Base-by-base conservation (phyloP, 2,797 vertebrate genomes). In the Sebastes wilsoni region DNA sequence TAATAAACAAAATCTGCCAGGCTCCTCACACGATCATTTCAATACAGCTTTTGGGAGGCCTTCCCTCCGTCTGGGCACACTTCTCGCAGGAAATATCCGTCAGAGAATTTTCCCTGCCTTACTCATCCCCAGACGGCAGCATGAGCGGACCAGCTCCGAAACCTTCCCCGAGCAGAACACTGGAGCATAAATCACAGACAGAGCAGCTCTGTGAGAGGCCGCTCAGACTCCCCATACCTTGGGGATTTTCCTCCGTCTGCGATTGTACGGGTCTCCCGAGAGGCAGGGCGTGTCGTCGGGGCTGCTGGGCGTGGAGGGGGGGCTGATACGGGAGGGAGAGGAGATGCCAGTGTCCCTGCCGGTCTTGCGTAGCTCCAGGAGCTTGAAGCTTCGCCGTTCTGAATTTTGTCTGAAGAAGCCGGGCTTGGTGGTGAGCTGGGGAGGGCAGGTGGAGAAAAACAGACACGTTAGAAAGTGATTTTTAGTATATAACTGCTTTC, bases 251-350 rank as follows among this genome's bases (percentile, higher is more conserved):
- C 96, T 97, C 88, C 96, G 96, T 66, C 96, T 96, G 79, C 97
- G 97, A 78, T 98, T 98, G 90, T 97, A 97, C 4, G 95, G 94
- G 91, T 99, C 98, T 84, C 98, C 97, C 1, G 98, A 96, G 83
- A 97, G 97, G 91, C 97, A 97, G 66, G 97, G 97, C 36, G 97
- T 98, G 91, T 99, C 98, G 1, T 99, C 98, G 0, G 98, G 98
- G 86, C 98, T 99, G 95, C 98, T 99, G 75, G 98, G 98, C 0
- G 98, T 99, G 2, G 98, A 99, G 1, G 98, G 98, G 23, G 98
- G 98, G 82, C 98, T 99, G 93, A 96, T 93, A 54, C 95, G 97
- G 76, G 96, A 97, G 4, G 98, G 97, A 3, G 97, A 97, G 2
- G 88, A 91, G 30, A 96, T 92, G 6, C 97, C 94, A 2, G 96